These are phyloP conservation scores for Thereva unica DNA, from an alignment of 2,888 invertebrate genomes.

Conservation along the genomic window DNA sequence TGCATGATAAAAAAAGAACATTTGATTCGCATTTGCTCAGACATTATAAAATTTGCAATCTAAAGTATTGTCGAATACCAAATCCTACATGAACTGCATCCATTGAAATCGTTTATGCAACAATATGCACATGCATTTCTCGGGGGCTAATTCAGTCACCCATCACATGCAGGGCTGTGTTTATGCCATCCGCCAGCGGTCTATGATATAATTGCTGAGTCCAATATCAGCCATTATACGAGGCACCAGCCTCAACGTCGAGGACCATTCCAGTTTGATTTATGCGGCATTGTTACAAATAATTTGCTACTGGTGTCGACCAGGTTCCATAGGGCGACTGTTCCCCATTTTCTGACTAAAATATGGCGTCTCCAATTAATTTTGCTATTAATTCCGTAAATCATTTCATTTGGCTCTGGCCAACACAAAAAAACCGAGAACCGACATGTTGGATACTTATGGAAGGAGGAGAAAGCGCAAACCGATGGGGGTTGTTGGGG, in stretches of 20 bases:
- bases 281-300: constrained; percentile 37
- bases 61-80: too few species aligned
- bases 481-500: too few species aligned
- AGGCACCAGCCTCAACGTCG: constrained; percentile 19
- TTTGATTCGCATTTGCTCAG: too few species aligned
- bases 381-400: constrained; percentile 41
- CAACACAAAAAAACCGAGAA: not conserved
- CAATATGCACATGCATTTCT: constrained; percentile 15
- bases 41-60: too few species aligned
- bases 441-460: constrained; percentile 14
- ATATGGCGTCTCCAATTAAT: constrained; percentile 40
- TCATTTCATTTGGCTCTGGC: constrained; percentile 34
- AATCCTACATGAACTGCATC: not conserved
- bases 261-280: constrained; percentile 37
- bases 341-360: constrained; percentile 36
- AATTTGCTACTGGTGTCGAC: constrained; percentile 39
- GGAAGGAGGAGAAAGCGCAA: too few species aligned
- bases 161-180: constrained; percentile 30
- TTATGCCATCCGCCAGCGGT: constrained; percentile 22
- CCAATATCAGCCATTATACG: constrained; percentile 26
- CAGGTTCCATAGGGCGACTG: constrained; percentile 29
- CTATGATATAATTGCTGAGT: constrained; percentile 32
- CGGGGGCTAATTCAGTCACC: constrained; percentile 23
- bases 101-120: constrained; percentile 17
- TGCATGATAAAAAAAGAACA: too few species aligned